Evolutionary conservation across 2,888 invertebrate species (phyloP).

Genomic region (Fragum fragum): DNA sequence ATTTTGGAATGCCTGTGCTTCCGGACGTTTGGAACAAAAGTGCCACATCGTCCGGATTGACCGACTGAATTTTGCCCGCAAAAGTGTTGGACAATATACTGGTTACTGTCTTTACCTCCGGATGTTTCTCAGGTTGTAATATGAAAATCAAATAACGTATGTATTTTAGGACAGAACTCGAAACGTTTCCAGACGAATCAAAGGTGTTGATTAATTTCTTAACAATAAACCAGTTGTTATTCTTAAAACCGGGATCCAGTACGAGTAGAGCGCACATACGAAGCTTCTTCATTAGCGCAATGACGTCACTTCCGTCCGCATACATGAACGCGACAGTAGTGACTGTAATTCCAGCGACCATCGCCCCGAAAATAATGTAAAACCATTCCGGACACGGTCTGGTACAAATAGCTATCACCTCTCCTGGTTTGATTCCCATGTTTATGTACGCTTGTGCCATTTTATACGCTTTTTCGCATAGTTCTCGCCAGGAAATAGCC

Average conservation of each 20-base stretch:
- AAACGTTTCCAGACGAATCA: slow-evolving; percentile 15
- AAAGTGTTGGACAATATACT: neutral
- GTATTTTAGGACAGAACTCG: slow-evolving; percentile 28
- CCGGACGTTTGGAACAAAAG: slow-evolving; percentile 44
- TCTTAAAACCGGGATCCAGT: slow-evolving; percentile 42
- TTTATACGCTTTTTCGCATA: too few relatives aligned
- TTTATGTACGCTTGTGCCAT: too few relatives aligned
- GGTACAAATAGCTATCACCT: neutral
- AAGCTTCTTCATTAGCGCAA: slow-evolving; percentile 47
- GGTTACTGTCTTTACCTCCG: neutral
- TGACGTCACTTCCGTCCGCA: slow-evolving; percentile 49
- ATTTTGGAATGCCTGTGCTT: slow-evolving; percentile 43
- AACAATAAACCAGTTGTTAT: slow-evolving; percentile 33
- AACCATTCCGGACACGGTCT: slow-evolving; percentile 57
- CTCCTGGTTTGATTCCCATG: too few relatives aligned
- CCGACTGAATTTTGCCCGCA: neutral
- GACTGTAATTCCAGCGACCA: slow-evolving; percentile 41
- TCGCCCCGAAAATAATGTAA: slow-evolving; percentile 39
- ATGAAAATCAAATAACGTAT: slow-evolving; percentile 29
- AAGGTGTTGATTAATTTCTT: too few relatives aligned
- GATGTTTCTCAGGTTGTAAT: neutral
- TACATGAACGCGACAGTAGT: neutral
- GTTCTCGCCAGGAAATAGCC: too few relatives aligned
- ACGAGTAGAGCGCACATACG: slow-evolving; percentile 30
- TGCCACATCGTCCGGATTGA: slow-evolving; percentile 18